These are phyloP conservation scores for Parnassius glacialis DNA, from an alignment of 2,888 invertebrate genomes.

Conservation along the genomic window DNA sequence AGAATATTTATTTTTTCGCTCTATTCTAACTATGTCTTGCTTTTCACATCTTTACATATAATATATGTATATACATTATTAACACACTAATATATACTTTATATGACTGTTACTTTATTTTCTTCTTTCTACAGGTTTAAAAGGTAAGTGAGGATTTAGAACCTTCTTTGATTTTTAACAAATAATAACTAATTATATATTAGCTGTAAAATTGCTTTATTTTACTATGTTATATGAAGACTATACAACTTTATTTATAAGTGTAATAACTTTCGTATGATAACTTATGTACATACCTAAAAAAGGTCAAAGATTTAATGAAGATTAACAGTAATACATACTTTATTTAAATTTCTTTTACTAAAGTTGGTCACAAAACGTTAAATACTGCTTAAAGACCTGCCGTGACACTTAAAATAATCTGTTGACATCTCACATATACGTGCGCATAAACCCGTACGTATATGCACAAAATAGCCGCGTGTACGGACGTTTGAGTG, in stretches of 20 bases:
- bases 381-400: constrained; percentile 9
- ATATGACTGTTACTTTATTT: constrained; percentile 11
- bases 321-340: too few species aligned
- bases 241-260: too few species aligned
- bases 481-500: constrained; percentile 23
- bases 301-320: too few species aligned
- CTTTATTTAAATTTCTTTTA: neutral
- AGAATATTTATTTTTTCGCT: constrained; percentile 50
- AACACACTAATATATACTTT: constrained; percentile 28
- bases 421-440: constrained; percentile 25
- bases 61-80: constrained; percentile 30
- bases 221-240: too few species aligned
- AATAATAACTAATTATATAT: too few species aligned
- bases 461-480: constrained; percentile 22
- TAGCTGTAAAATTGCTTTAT: too few species aligned
- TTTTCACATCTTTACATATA: constrained; percentile 58
- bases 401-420: constrained; percentile 21
- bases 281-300: too few species aligned
- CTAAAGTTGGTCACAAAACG: neutral
- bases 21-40: constrained; percentile 79
- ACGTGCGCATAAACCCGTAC: constrained; percentile 15
- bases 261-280: too few species aligned
- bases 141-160: constrained; percentile 18
- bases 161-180: neutral
- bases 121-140: constrained; percentile 4